These are phyloP conservation scores for Catharus bicknelli DNA, from an alignment of 2,113 vertebrate genomes.

Conservation along the genomic window DNA sequence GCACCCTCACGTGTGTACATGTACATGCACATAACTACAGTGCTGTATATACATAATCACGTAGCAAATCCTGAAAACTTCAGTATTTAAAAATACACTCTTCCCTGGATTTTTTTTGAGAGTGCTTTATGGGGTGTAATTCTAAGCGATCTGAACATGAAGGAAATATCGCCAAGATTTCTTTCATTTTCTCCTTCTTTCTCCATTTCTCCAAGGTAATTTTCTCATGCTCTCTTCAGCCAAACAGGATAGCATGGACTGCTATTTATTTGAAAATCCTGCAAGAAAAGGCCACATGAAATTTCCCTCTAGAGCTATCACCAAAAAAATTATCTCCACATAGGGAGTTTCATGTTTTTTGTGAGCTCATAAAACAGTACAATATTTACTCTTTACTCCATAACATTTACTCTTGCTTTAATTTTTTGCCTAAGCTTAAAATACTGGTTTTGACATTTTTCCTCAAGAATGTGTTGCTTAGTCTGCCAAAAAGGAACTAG, in stretches of 20 bases:
- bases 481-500: neutral
- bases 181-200: neutral
- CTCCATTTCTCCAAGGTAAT: neutral
- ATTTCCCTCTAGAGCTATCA: neutral
- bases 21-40: neutral
- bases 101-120: neutral
- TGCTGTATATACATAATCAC: neutral
- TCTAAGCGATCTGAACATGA: neutral
- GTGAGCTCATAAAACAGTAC: neutral
- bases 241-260: neutral
- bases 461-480: neutral
- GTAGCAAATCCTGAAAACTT: neutral
- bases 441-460: slow-evolving; percentile 4
- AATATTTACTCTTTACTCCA: neutral
- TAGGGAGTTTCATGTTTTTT: neutral
- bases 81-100: neutral
- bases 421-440: slow-evolving; percentile 20
- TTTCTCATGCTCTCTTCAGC: neutral
- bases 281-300: neutral
- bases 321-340: neutral
- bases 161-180: neutral
- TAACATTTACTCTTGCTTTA: neutral
- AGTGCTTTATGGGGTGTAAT: neutral
- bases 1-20: neutral
- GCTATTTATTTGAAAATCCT: neutral